These are phyloP conservation scores for Armadillidium nasatum DNA, from an alignment of 1,140 invertebrate species.

Conservation along the genomic window DNA sequence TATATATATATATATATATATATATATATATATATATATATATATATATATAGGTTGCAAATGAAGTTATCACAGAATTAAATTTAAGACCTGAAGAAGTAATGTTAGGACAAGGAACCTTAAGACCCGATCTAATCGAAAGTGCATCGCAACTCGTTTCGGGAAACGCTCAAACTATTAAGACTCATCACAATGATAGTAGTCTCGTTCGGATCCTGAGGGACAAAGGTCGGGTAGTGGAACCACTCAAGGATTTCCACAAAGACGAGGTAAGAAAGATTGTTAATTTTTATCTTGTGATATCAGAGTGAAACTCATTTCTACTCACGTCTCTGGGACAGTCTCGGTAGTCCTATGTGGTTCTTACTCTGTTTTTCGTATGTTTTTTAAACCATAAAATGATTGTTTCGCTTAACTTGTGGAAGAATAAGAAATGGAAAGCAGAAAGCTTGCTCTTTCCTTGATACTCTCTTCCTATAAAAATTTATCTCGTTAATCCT, in stretches of 20 bases:
- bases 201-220: conserved; percentile 86
- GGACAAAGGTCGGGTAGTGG: conserved; percentile 80
- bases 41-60: conserved; percentile 58
- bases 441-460: not conserved
- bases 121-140: conserved; percentile 96
- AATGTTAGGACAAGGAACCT: conserved; percentile 80
- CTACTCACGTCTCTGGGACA: too few relatives aligned
- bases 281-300: too few relatives aligned
- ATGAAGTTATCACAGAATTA: conserved; percentile 73
- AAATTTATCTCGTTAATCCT: not conserved
- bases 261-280: conserved; percentile 88
- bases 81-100: conserved; percentile 81
- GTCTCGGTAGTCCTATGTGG: too few relatives aligned
- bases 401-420: too few relatives aligned
- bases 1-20: not conserved
- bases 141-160: conserved; percentile 85
- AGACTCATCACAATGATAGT: conserved; percentile 99
- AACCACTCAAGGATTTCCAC: conserved; percentile 98
- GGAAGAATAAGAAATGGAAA: conserved; percentile 7
- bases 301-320: too few relatives aligned
- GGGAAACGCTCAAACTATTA: conserved; percentile 84
- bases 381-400: too few relatives aligned
- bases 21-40: not conserved
- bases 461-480: not conserved
- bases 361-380: too few relatives aligned